phyloP scores from a whole-genome alignment of 2,113 vertebrate genomes.

The Cyanistes caeruleus region DNA sequence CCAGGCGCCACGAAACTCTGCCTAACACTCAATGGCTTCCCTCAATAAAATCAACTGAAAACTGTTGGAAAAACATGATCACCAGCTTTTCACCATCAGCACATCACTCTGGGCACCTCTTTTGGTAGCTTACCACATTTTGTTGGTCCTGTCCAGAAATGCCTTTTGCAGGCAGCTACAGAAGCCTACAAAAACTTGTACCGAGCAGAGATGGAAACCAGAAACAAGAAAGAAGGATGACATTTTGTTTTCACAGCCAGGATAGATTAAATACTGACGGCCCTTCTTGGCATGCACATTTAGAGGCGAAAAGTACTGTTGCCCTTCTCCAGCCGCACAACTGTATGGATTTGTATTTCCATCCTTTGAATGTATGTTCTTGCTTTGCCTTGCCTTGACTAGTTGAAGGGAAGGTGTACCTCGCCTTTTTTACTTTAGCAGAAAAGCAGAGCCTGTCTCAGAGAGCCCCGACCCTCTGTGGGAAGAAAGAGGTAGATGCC shows the following conservation, averaged over 20 bases:
- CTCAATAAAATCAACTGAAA: neutral
- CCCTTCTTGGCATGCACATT: accelerated
- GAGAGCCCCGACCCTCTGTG: neutral
- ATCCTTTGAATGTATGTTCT: neutral
- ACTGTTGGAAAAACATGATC: accelerated
- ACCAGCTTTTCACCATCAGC: neutral
- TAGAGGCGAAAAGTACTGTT: neutral
- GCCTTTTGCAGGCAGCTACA: neutral
- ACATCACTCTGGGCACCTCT: neutral
- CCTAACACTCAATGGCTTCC: neutral
- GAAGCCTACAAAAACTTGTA: neutral
- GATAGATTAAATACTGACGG: neutral
- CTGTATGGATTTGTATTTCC: neutral
- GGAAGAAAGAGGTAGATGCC: neutral
- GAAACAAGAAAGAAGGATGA: neutral
- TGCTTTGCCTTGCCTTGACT: neutral
- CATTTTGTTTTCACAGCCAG: neutral
- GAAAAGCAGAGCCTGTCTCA: neutral
- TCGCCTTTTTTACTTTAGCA: neutral
- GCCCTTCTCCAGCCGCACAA: neutral
- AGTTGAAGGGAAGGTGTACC: neutral
- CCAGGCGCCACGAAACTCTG: neutral
- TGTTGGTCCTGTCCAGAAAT: neutral
- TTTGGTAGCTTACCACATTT: neutral
- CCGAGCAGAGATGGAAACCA: neutral